Conservation (phyloP, 2,113 vertebrate species). For the Etheostoma cragini region DNA sequence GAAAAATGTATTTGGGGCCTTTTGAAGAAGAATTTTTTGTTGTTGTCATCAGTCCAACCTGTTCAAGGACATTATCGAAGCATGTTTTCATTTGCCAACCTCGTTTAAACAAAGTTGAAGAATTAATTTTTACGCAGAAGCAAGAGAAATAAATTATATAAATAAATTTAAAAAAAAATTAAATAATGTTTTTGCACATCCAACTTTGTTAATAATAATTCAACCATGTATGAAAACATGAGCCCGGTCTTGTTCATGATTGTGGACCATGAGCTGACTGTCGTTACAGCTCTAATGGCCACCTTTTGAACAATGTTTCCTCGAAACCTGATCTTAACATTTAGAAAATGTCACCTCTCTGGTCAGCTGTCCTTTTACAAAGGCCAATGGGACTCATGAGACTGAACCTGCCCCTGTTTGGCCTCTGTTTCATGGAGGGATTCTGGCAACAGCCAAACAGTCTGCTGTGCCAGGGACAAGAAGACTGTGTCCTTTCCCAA, state of each 20-base stretch:
- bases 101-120: background rate
- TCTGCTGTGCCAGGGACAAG: conserved; percentile 66
- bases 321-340: conserved; percentile 50
- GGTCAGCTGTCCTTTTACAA: conserved; percentile 58
- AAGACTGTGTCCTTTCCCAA: conserved; percentile 63
- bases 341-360: conserved; percentile 65
- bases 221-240: background rate
- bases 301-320: conserved; percentile 24
- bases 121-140: background rate
- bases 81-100: background rate
- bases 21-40: too few relatives aligned
- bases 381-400: conserved; percentile 57
- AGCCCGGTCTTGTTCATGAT: background rate
- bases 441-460: conserved; percentile 55
- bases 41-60: too few relatives aligned
- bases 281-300: background rate
- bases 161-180: too few relatives aligned
- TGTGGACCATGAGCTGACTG: background rate
- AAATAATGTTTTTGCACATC: too few relatives aligned
- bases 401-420: conserved; percentile 42
- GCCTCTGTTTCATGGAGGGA: conserved; percentile 52
- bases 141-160: too few relatives aligned
- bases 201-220: background rate
- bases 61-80: background rate
- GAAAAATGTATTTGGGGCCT: too few relatives aligned